Conservation (phyloP, 1,140 invertebrate species). For the Andrena cerasifolii region DNA sequence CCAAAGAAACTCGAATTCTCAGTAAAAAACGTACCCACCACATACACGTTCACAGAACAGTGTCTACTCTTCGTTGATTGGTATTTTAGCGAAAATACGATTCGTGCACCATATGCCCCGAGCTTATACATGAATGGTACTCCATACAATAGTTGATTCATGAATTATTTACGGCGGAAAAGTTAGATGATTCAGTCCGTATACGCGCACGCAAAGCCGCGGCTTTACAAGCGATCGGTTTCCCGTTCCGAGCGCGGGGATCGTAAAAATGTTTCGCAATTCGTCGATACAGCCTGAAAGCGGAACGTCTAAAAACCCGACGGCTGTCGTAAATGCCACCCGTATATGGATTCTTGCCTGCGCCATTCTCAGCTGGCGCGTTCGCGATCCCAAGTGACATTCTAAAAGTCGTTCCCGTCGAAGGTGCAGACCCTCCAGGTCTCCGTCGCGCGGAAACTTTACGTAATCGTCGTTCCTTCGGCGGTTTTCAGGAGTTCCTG, state of each 20-base stretch:
- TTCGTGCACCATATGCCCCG: no score
- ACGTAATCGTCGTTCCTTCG: conserved; percentile 32
- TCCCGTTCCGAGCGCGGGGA: conserved; percentile 1
- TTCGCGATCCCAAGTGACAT: conserved; percentile 29
- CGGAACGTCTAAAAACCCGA: conserved; percentile 44
- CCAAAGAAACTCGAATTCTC: no score
- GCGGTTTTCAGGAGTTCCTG: conserved; percentile 19
- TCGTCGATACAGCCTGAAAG: conserved; percentile 46
- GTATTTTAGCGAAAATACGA: no score
- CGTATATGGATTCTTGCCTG: conserved; percentile 56
- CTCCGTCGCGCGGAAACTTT: not conserved
- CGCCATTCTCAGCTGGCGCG: conserved; percentile 31
- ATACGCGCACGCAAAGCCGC: not conserved
- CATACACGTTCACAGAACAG: no score
- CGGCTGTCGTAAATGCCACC: conserved; percentile 60
- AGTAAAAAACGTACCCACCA: no score
- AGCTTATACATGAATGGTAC: no score
- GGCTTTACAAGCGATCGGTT: conserved; percentile 1
- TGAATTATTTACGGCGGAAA: no score
- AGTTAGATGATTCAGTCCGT: no score
- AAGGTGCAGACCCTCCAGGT: not conserved
- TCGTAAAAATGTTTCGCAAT: conserved; percentile 62
- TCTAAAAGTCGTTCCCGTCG: conserved; percentile 38
- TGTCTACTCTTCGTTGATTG: no score
- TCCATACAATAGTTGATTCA: no score